Base-by-base conservation (phyloP, 2,113 vertebrate species). In the Syngnathus floridae region DNA sequence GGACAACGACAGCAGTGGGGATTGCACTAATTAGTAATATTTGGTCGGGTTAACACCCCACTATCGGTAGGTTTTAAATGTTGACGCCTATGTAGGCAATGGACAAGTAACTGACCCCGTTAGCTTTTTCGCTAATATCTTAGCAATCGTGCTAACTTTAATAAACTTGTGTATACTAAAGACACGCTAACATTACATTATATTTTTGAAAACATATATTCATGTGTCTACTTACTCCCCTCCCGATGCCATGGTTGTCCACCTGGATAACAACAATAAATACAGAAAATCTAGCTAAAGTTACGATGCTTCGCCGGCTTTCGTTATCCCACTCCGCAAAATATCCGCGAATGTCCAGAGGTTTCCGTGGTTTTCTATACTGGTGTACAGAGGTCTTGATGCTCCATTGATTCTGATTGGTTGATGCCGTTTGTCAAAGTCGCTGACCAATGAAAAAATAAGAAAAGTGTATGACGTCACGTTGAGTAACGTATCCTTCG, bases 201-300 rank as follows among this genome's bases (percentile, higher is more conserved):
- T 4, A 19, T 41, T 12, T 13, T 52, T 11, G 41, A 49, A 11
- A 12, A 31, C 1, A 52, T 0, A 8, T 2, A 66, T 61, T 36
- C 0, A 13, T 8, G 13, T 71, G 4, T 66, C 0, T 70, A 91
- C 91, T 92, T 83, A 92, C 91, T 92, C 91, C 82, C 87, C 90
- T 69, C 89, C 90, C 78, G 91, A 91, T 77, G 91, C 90, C 91
- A 92, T 92, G 72, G 80, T 90, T 65, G 78, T 88, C 84, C 82
- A 79, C 84, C 77, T 84, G 79, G 69, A 66, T 80, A 81, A 73
- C 64, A 48, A 55, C 54, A 87, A 90, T 89, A 90, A 90, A 90
- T 90, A 86, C 66, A 65, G 67, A 65, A 73, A 75, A 76, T 78
- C 76, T 83, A 82, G 77, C 76, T 89, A 87, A 77, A 76, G 79